Evolutionary conservation across 2,113 vertebrate genomes (phyloP).

Genomic region (Hipposideros armiger): DNA sequence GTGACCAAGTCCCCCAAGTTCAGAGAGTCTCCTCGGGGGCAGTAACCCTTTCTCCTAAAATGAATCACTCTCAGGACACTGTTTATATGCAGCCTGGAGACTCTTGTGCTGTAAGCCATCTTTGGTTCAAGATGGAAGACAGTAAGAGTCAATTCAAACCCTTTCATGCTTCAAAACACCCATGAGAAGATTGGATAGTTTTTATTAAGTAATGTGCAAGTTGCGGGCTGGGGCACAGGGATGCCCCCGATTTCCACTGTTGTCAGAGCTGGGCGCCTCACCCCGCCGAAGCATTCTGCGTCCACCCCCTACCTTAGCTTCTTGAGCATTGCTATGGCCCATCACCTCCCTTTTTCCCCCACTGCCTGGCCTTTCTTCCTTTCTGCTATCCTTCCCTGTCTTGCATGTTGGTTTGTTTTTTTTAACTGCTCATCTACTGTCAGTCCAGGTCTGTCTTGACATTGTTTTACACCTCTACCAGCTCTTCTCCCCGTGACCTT

Average conservation of each 20-base stretch:
- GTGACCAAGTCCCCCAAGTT: neutral
- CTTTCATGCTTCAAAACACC: neutral
- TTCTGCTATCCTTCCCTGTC: neutral
- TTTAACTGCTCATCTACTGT: neutral
- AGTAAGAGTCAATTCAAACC: neutral
- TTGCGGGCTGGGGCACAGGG: accelerated
- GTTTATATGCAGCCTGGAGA: neutral
- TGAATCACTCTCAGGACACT: neutral
- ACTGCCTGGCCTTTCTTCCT: neutral
- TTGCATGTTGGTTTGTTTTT: neutral
- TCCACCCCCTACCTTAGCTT: neutral
- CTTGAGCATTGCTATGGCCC: too few species aligned
- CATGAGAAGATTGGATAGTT: neutral
- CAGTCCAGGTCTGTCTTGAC: neutral
- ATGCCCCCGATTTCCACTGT: neutral
- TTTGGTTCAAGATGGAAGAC: neutral
- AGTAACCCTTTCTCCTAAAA: neutral
- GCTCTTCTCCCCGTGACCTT: neutral
- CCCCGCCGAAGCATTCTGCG: neutral
- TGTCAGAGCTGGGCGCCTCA: neutral
- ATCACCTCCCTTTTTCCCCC: neutral
- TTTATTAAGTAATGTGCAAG: neutral
- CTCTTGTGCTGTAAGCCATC: neutral
- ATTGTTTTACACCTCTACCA: too few species aligned
- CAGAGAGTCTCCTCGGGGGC: neutral